These are phyloP conservation scores for Brienomyrus brachyistius DNA, from an alignment of 2,113 vertebrate genomes.

Conservation along the genomic window DNA sequence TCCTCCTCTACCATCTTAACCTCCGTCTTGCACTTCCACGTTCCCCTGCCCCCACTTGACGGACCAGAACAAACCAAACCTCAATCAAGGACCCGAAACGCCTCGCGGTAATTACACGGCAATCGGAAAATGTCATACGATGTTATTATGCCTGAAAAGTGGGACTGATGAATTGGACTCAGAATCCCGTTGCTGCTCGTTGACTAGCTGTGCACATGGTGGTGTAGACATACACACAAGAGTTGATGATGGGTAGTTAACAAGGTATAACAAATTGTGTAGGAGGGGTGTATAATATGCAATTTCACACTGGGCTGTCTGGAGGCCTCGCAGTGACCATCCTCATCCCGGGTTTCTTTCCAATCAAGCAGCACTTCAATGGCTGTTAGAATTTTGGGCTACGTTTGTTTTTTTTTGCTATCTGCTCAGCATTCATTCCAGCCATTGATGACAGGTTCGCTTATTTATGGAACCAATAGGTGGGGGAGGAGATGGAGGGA, in stretches of 20 bases:
- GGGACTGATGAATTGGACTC: neutral
- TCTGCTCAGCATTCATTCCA: neutral
- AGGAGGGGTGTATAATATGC: neutral
- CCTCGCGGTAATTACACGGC: neutral
- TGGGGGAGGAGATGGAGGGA: conserved; percentile 14
- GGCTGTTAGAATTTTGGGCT: neutral
- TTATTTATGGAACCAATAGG: conserved; percentile 28
- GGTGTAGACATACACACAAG: neutral
- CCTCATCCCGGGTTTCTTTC: neutral
- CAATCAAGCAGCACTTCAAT: neutral
- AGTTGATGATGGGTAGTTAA: neutral
- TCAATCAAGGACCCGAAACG: neutral
- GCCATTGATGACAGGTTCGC: conserved; percentile 21
- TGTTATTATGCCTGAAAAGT: neutral
- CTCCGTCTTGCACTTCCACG: neutral
- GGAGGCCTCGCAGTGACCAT: neutral
- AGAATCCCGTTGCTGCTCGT: neutral
- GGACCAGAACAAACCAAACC: neutral
- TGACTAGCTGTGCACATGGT: neutral
- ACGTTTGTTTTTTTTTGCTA: neutral
- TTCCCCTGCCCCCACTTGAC: neutral
- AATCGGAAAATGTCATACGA: neutral
- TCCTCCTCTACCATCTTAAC: neutral
- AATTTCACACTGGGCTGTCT: neutral
- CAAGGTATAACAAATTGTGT: neutral